Evolutionary conservation across 1,140 invertebrate genomes (phyloP).

Genomic region (Lepidurus packardi): DNA sequence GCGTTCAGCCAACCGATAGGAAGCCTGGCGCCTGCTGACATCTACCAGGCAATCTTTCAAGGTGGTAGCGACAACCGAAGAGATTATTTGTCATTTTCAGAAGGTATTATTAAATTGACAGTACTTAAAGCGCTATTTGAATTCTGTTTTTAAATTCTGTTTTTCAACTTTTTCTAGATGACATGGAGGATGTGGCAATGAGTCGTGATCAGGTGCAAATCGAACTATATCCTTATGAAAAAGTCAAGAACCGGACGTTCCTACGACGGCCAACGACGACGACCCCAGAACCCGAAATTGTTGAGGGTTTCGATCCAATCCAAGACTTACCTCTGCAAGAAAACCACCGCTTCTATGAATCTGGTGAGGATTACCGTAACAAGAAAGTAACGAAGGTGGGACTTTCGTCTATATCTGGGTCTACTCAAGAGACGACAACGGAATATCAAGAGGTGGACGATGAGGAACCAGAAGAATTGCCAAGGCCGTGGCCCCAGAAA

Average conservation of each 20-base stretch:
- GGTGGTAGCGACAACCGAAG: background rate
- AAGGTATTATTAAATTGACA: background rate
- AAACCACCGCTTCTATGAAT: background rate
- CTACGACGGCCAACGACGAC: background rate
- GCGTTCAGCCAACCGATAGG: background rate
- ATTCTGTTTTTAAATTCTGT: background rate
- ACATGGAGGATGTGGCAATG: background rate
- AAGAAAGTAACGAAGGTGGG: background rate
- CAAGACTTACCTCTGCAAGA: background rate
- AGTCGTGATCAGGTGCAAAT: background rate
- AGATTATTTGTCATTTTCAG: background rate
- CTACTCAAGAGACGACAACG: background rate
- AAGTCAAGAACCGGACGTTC: background rate
- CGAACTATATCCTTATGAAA: background rate
- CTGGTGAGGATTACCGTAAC: background rate
- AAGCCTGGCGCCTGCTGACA: slow-evolving; percentile 28
- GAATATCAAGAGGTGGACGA: slow-evolving; percentile 16
- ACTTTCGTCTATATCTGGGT: background rate
- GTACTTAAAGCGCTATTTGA: too few relatives aligned
- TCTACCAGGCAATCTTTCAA: slow-evolving; percentile 30
- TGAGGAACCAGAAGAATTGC: slow-evolving; percentile 21
- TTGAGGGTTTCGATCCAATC: background rate
- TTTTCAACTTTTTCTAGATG: background rate
- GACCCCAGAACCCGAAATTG: background rate
- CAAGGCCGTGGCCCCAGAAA: slow-evolving; percentile 26